A percentile compares a stretch with the other conserved stretches of the same genome.
Evolutionary conservation across 2,888 invertebrate species (phyloP).

Genomic region (Aphodius sticticus): DNA sequence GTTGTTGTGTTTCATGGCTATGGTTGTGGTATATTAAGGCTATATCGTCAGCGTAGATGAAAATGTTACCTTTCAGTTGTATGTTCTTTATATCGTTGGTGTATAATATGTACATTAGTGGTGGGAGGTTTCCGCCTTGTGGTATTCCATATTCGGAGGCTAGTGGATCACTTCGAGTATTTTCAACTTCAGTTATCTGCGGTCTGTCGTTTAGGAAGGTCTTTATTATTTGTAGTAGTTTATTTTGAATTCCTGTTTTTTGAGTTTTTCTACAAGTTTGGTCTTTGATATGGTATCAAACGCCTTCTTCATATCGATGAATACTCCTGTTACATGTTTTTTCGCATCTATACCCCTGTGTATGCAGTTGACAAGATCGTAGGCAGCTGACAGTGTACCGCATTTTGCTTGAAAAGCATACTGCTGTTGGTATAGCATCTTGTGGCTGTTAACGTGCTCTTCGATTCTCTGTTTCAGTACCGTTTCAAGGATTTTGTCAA

Average conservation of each 20-base stretch:
- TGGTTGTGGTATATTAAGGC: too few relatives aligned
- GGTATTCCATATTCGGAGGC: background rate
- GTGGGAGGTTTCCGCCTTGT: conserved; percentile 22
- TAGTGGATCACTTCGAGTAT: background rate
- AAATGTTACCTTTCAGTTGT: too few relatives aligned
- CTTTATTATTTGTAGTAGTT: background rate
- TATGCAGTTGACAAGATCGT: too few relatives aligned
- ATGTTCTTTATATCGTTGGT: too few relatives aligned
- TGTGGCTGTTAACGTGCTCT: too few relatives aligned
- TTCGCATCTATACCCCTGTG: background rate
- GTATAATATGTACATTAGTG: conserved; percentile 16
- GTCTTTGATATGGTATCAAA: conserved; percentile 5
- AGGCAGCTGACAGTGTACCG: too few relatives aligned
- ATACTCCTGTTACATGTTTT: background rate
- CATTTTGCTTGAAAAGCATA: too few relatives aligned
- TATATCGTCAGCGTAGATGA: too few relatives aligned
- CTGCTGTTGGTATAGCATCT: too few relatives aligned
- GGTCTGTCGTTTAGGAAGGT: conserved; percentile 7
- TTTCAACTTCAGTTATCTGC: conserved; percentile 5
- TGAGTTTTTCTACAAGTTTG: background rate
- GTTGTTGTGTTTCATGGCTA: background rate
- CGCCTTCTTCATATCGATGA: conserved; percentile 13
- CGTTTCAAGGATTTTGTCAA: too few relatives aligned
- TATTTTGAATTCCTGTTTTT: background rate
- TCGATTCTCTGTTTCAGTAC: too few relatives aligned